Percentiles rank a stretch among this genome's conserved stretches.
These are phyloP conservation scores for Phengaris arion DNA, from an alignment of 2,888 invertebrate species.

Conservation along the genomic window DNA sequence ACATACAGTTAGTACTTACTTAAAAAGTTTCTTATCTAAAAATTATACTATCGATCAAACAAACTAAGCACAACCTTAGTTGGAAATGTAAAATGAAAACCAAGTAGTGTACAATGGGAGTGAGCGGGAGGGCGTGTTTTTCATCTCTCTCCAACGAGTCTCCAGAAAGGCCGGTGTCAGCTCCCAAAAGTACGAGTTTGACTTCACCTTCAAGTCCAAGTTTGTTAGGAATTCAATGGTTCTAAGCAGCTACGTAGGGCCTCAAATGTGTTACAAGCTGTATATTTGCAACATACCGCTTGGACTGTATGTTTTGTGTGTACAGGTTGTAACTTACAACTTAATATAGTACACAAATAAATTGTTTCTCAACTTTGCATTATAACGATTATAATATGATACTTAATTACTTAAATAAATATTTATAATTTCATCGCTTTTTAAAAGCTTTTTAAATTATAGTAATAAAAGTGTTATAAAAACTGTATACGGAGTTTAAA, in stretches of 20 bases:
- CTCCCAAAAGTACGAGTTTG: conserved; percentile 38
- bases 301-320: too few species aligned
- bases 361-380: too few species aligned
- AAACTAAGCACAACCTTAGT: conserved; percentile 48
- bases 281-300: too few species aligned
- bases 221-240: background rate
- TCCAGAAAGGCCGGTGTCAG: conserved; percentile 50
- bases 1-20: background rate
- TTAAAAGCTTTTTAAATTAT: too few species aligned
- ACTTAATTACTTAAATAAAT: too few species aligned
- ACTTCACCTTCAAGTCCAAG: background rate
- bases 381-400: too few species aligned
- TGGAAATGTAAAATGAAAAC: conserved; percentile 75
- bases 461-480: too few species aligned
- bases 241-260: background rate
- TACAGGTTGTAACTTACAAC: too few species aligned
- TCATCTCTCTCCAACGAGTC: conserved; percentile 54
- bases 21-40: background rate
- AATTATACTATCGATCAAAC: conserved; percentile 38
- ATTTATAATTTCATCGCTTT: too few species aligned
- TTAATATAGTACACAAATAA: too few species aligned
- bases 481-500: too few species aligned
- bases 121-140: conserved; percentile 47
- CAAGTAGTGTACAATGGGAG: conserved; percentile 75
- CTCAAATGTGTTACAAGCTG: background rate